These are phyloP conservation scores for Sprattus sprattus DNA, from an alignment of 2,113 vertebrate genomes.

Conservation along the genomic window DNA sequence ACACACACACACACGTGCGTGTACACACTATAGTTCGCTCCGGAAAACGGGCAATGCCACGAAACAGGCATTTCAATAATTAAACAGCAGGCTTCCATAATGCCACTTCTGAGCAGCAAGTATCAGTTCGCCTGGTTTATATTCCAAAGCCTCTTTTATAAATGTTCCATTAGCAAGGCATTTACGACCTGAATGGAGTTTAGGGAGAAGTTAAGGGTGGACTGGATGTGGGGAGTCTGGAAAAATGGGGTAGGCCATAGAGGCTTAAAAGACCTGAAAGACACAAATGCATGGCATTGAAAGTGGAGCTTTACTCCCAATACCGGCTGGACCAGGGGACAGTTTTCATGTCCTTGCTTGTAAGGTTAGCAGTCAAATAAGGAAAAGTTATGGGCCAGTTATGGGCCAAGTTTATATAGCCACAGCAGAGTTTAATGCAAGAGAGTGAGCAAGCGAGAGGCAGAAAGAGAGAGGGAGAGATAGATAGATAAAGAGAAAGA, in stretches of 20 bases:
- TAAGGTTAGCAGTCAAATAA: background rate
- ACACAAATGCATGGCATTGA: background rate
- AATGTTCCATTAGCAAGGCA: constrained; percentile 35
- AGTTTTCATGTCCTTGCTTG: background rate
- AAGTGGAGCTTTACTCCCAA: background rate
- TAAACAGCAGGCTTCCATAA: constrained; percentile 35
- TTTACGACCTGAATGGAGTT: constrained; percentile 16
- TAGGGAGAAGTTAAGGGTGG: background rate
- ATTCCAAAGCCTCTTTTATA: constrained; percentile 40
- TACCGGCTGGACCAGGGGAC: background rate
- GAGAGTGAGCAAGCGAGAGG: too few relatives aligned
- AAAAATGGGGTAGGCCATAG: background rate
- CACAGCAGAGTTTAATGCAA: background rate
- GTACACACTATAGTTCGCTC: background rate
- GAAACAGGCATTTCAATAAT: constrained; percentile 50
- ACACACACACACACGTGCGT: constrained; percentile 23
- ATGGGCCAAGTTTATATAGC: background rate
- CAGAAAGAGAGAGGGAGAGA: background rate
- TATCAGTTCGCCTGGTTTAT: constrained; percentile 44
- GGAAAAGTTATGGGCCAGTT: background rate
- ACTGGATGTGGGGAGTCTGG: background rate
- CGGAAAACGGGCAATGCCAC: constrained; percentile 22
- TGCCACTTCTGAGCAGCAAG: constrained; percentile 26
- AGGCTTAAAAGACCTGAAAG: background rate
- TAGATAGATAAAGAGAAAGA: background rate